Conservation (phyloP, 2,113 vertebrate genomes). For the Platanista minor region DNA sequence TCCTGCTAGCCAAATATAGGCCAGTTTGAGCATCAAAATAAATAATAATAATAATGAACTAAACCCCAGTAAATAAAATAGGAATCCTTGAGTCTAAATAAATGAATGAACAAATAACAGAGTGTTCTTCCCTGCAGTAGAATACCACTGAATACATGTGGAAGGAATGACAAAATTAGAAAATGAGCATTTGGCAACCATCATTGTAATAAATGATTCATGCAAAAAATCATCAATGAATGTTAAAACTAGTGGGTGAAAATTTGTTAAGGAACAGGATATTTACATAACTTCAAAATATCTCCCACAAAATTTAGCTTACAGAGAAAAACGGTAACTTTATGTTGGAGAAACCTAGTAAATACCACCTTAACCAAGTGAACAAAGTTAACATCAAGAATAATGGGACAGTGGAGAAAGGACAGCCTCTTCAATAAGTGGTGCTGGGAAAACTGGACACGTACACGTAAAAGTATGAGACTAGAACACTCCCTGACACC, state of each 20-base stretch:
- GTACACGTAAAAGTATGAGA: too few relatives aligned
- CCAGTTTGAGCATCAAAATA: not conserved
- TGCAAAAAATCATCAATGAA: not conserved
- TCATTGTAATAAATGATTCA: not conserved
- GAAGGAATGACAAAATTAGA: not conserved
- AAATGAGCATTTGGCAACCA: not conserved
- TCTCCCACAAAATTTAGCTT: not conserved
- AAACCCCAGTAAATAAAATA: not conserved
- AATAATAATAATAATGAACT: not conserved
- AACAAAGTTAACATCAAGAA: not conserved
- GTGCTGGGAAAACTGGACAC: too few relatives aligned
- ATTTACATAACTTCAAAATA: not conserved
- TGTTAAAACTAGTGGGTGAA: not conserved
- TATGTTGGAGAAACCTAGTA: not conserved
- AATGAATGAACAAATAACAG: not conserved
- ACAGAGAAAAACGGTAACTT: not conserved
- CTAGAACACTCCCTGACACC: too few relatives aligned
- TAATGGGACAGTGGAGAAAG: not conserved
- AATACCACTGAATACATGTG: not conserved
- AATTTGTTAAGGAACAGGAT: not conserved
- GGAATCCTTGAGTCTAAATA: not conserved
- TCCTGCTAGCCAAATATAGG: not conserved
- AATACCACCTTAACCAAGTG: not conserved
- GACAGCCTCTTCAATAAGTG: too few relatives aligned
- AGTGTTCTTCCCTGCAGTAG: not conserved